Evolutionary conservation across 2,888 invertebrate genomes (phyloP).

Genomic region (Hylaea fasciaria): DNA sequence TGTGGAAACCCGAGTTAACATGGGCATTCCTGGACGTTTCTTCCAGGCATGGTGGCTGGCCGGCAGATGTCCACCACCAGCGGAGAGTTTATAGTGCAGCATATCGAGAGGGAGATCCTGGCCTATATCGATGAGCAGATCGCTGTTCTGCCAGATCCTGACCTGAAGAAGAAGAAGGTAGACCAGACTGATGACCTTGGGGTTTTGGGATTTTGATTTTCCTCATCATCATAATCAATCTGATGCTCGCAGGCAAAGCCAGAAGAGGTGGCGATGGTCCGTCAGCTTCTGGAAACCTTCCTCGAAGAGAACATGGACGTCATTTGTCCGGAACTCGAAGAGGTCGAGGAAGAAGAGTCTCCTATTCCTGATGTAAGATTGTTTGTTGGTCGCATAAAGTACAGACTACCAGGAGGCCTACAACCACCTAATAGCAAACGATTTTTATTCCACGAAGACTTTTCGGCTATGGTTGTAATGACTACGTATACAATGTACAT

Average conservation of each 20-base stretch:
- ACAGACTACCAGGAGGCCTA: too few relatives aligned
- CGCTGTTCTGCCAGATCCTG: conserved; percentile 73
- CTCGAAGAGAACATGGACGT: conserved; percentile 72
- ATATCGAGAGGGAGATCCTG: conserved; percentile 72
- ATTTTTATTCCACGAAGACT: too few relatives aligned
- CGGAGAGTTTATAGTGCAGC: conserved; percentile 73
- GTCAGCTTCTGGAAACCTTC: conserved; percentile 59
- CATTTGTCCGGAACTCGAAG: conserved; percentile 69
- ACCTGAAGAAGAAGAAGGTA: conserved; percentile 77
- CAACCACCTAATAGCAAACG: too few relatives aligned
- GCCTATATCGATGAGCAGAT: conserved; percentile 73
- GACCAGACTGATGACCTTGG: not conserved
- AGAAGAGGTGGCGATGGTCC: conserved; percentile 73
- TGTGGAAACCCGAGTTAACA: too few relatives aligned
- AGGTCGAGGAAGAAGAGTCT: conserved; percentile 72
- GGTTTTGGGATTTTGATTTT: too few relatives aligned
- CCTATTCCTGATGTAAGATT: conserved; percentile 66
- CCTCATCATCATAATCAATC: not conserved
- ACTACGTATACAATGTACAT: too few relatives aligned
- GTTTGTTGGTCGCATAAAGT: too few relatives aligned
- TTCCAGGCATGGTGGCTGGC: conserved; percentile 75
- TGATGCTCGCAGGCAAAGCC: conserved; percentile 68
- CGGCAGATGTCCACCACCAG: conserved; percentile 80
- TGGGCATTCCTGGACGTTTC: too few relatives aligned
- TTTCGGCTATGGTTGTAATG: too few relatives aligned